Evolutionary conservation across 2,888 invertebrate species (phyloP), one percentile per base, ranked within the genome.

Genomic region (Yponomeuta plumbellus): DNA sequence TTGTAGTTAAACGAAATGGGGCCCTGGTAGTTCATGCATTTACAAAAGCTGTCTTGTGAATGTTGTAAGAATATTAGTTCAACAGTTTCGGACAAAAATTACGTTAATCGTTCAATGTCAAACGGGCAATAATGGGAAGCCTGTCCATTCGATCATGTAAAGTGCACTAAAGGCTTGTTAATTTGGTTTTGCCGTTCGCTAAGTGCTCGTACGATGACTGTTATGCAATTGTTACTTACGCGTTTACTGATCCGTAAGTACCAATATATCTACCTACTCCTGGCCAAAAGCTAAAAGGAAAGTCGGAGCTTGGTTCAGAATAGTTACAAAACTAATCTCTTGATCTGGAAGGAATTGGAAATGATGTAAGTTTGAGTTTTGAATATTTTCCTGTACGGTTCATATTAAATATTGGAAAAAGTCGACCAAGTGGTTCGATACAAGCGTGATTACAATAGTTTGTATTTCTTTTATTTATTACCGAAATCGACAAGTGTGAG

Each of bases 121-220:
- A 34, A 34, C 34, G 8, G 34, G 8, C 34, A 0, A 76, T 73
- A 79, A 70, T 66, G 62, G 23, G 21, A 26, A 66, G 67, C 65
- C 63, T 65, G 56, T 65, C 57, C 61, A 62, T 64, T 66, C 34
- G 59, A 66, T 61, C 34, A 61, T 61, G 61, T 61, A 61, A 52
- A 67, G 23, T 64, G 52, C 59, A 63, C 34, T 44, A 40, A 61
- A 59, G 20, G 61, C 59, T 40, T 64, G 59, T 66, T 40, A 59
- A 20, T 61, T 66, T 61, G 39, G 59, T 59, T 58, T 58, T 57
- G 65, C 39, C 20, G 39, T 22, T 17, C 17, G 44, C 44, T 52
- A 17, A 52, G 44, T 6, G 44, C 44, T 52, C 17, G 44, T 52
- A 52, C 44, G 17, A 52, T 52, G 44, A 52, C 44, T 52, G 44